Percentiles rank a stretch among this genome's conserved stretches.
Conservation (phyloP, 2,797 vertebrate species). For the Phrynocephalus forsythii region DNA sequence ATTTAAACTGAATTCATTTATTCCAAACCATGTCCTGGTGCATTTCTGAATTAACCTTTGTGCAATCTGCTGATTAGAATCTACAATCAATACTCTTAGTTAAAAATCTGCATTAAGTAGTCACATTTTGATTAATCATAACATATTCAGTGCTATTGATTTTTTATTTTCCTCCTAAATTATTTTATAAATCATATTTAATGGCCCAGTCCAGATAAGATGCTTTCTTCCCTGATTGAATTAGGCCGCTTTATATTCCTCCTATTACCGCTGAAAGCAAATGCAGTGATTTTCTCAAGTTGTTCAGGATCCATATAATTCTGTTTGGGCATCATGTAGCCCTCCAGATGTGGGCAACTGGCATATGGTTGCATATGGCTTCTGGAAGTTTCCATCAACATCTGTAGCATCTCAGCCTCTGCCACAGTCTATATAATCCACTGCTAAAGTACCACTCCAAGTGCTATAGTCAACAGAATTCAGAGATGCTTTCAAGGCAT, state of each 20-base stretch:
- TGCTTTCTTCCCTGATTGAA: slow-evolving; percentile 48
- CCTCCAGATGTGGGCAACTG: not conserved
- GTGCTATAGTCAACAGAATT: not conserved
- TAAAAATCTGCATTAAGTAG: slow-evolving; percentile 65
- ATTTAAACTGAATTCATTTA: slow-evolving; percentile 78
- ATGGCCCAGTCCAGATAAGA: slow-evolving; percentile 51
- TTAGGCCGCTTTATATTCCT: slow-evolving; percentile 30
- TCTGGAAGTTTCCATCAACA: not conserved
- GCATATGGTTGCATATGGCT: not conserved
- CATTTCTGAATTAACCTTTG: slow-evolving; percentile 72
- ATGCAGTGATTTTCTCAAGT: not conserved
- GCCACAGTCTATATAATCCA: not conserved
- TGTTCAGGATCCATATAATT: not conserved
- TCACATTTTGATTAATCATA: slow-evolving; percentile 61
- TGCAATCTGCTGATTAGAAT: slow-evolving; percentile 72
- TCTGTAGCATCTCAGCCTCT: not conserved
- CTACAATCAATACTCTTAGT: slow-evolving; percentile 69
- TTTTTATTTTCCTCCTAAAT: slow-evolving; percentile 54
- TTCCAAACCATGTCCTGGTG: slow-evolving; percentile 65
- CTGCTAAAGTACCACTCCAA: not conserved
- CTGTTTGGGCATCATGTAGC: not conserved
- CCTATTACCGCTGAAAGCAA: not conserved
- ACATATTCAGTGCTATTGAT: slow-evolving; percentile 60
- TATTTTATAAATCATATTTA: slow-evolving; percentile 60
- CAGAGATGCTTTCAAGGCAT: not conserved